Conservation (phyloP, 2,113 vertebrate species). For the Ictalurus furcatus region DNA sequence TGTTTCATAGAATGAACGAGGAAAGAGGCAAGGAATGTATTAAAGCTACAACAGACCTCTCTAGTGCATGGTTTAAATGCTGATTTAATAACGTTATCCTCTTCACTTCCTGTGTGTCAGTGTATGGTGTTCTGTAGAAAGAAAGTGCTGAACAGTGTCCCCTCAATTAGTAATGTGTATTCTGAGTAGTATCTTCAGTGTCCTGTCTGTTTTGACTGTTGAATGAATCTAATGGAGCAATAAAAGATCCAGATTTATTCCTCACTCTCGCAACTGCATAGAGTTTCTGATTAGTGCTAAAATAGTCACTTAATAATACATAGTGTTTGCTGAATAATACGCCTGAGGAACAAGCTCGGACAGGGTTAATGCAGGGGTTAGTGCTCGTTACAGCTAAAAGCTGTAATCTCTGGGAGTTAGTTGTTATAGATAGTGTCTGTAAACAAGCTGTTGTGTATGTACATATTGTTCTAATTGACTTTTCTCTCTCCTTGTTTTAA, state of each 20-base stretch:
- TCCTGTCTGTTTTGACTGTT: not conserved
- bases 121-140: not conserved
- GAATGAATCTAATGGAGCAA: not conserved
- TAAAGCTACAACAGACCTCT: not conserved
- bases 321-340: not conserved
- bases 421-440: too few species aligned
- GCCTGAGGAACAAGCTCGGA: not conserved
- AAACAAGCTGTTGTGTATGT: not conserved
- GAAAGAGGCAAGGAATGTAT: not conserved
- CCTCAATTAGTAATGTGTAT: not conserved
- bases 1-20: not conserved
- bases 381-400: not conserved
- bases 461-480: conserved; percentile 23
- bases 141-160: not conserved
- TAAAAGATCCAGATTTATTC: not conserved
- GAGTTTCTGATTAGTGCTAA: not conserved
- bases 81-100: not conserved
- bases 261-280: not conserved
- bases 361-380: not conserved
- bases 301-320: not conserved
- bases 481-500: conserved; percentile 55
- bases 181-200: not conserved
- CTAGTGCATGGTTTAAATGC: not conserved
- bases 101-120: not conserved
- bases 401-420: not conserved